phyloP scores from a whole-genome alignment of 2,797 vertebrate species.

The Ctenopoma multispine region DNA sequence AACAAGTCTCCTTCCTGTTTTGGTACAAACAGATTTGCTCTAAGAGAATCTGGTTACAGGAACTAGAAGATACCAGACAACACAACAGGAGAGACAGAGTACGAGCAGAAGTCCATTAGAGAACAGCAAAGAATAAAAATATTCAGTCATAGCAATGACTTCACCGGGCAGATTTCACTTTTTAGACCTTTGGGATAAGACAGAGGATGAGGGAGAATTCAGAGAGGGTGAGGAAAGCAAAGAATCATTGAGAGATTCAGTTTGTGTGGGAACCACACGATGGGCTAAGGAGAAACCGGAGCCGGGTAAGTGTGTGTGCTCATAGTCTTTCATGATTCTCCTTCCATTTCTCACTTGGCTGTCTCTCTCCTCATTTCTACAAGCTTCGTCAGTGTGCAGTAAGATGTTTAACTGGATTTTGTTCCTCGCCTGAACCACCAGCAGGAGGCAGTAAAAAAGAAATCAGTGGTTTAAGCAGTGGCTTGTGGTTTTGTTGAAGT shows the following conservation, averaged over 20 bases:
- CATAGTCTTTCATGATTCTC: neutral
- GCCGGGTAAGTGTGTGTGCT: conserved; percentile 60
- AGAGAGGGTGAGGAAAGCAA: conserved; percentile 16
- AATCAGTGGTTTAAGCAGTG: conserved; percentile 1
- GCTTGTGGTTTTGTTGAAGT: conserved; percentile 17
- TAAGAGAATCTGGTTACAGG: conserved; percentile 21
- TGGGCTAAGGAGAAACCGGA: conserved; percentile 24
- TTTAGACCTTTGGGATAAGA: conserved; percentile 75
- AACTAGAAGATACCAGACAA: conserved; percentile 43
- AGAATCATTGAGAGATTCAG: conserved; percentile 24
- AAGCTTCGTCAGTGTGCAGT: neutral
- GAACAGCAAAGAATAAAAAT: neutral
- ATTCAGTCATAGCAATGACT: conserved; percentile 52
- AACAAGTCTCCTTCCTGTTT: conserved; percentile 65
- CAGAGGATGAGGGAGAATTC: conserved; percentile 19
- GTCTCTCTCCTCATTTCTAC: neutral
- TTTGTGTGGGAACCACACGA: conserved; percentile 21
- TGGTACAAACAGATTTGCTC: conserved; percentile 75
- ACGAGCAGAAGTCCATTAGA: neutral
- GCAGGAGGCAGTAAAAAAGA: conserved; percentile 45
- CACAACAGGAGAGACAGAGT: conserved; percentile 15
- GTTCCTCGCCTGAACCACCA: conserved; percentile 5
- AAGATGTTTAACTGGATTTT: no score
- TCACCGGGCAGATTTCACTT: conserved; percentile 68
- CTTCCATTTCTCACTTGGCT: neutral